phyloP scores from a whole-genome alignment of 1,140 invertebrate species.

The Pogonomyrmex barbatus region DNA sequence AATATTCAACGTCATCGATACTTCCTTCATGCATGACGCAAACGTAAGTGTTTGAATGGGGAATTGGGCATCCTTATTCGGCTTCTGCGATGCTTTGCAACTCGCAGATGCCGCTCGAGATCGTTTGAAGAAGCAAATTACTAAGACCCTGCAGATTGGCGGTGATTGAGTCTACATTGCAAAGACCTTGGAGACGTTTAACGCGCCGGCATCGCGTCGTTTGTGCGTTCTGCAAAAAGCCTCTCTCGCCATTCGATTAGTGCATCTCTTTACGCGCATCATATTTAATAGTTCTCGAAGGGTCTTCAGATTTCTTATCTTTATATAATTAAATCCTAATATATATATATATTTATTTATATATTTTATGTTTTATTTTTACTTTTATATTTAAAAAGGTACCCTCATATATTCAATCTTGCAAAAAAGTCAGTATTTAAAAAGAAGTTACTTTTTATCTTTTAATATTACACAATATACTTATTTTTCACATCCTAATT shows the following conservation, averaged over 20 bases:
- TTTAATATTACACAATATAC: background rate
- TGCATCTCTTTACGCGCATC: background rate
- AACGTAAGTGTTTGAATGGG: background rate
- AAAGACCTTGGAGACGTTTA: slow-evolving; percentile 79
- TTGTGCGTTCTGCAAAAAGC: slow-evolving; percentile 45
- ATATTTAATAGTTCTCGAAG: background rate
- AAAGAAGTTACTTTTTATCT: background rate
- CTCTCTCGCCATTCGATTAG: slow-evolving; percentile 54
- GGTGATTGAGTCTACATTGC: slow-evolving; percentile 81
- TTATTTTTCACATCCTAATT: background rate
- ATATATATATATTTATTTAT: too few species aligned
- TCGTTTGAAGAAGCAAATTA: slow-evolving; percentile 72
- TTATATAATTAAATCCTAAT: background rate
- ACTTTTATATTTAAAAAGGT: background rate
- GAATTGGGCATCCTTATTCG: slow-evolving; percentile 7
- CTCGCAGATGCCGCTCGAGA: slow-evolving; percentile 44
- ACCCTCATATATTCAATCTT: background rate
- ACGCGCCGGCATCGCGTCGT: slow-evolving; percentile 58
- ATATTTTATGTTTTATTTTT: too few species aligned
- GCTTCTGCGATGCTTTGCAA: slow-evolving; percentile 17
- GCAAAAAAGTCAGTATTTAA: background rate
- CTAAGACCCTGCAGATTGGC: slow-evolving; percentile 77
- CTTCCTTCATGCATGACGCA: background rate
- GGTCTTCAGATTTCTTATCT: background rate
- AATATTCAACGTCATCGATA: background rate